Base-by-base conservation (phyloP, 1,140 invertebrate genomes). In the Pseudomyrmex dendroicus region DNA sequence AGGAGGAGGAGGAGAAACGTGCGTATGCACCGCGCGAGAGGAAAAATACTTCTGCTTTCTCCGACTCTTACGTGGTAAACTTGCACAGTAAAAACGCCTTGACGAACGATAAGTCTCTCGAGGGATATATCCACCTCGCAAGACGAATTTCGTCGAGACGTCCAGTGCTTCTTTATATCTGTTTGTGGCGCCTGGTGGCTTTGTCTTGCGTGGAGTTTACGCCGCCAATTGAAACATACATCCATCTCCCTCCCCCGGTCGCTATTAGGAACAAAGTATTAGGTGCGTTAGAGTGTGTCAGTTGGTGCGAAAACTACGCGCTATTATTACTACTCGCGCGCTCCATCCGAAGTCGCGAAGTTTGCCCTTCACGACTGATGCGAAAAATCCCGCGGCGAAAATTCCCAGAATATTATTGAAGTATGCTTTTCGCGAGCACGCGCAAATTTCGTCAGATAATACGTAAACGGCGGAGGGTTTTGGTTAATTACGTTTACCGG, bases 281-380 rank as follows among this genome's bases (percentile, higher is more conserved):
- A 25, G 20, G 12, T 22, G 17, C 3, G 12, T 89, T 85, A 86
- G 84, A 35, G 35, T 25, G 25, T 25, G 22, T 3, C 25, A 35
- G 35, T 35, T 35, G 35, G 7, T 88, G 88, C 73, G 78, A 74
- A 70, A 72, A 57, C 88, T 90, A 91, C 35, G 35, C 35, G 35
- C 0, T 5, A 7, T 35, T 35, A 7, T 35, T 35, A 7, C 90
- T 35, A 7, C 90, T 90, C 84, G 57, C 54, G 10, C 15, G 35
- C 5, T 3, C 35, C 83, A 35, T 84, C 67, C 48, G 62, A n/a
- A n/a, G n/a, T 62, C 63, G 50, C 35, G 35, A 35, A 57, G 25
- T 52, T 9, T 17, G 63, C 2, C n/a, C 63, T 10, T 10, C 9
- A 5, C 46, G 54, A 10, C 62, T 59, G 46, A 48, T 52, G 50